phyloP scores from a whole-genome alignment of 2,888 invertebrate species.

The Cataglyphis livida region DNA sequence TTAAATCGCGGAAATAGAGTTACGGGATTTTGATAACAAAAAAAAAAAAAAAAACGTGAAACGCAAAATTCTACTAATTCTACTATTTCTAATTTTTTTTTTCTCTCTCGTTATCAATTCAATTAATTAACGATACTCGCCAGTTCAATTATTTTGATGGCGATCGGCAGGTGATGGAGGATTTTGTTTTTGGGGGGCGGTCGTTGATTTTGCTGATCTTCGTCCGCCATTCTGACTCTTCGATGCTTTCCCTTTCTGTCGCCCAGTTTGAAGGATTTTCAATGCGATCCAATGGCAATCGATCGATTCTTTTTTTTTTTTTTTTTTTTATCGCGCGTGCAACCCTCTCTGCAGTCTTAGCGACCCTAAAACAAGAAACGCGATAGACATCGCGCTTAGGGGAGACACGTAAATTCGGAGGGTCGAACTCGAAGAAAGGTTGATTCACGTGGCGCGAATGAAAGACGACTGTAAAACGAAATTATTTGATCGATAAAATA shows the following conservation, averaged over 20 bases:
- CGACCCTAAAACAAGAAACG: conserved; percentile 60
- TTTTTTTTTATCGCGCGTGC: conserved; percentile 12
- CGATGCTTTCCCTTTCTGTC: conserved; percentile 83
- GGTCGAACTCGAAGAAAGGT: conserved; percentile 25
- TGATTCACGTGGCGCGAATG: background rate
- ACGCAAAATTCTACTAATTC: background rate
- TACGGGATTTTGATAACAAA: background rate
- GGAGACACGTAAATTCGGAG: conserved; percentile 28
- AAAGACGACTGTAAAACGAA: background rate
- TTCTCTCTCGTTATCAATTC: background rate
- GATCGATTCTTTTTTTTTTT: conserved; percentile 58
- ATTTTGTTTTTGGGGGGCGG: conserved; percentile 86
- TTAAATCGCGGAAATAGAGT: background rate
- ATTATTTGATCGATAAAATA: background rate
- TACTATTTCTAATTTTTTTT: too few species aligned
- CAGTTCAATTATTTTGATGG: conserved; percentile 88
- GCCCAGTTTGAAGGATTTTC: conserved; percentile 84
- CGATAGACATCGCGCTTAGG: conserved; percentile 58
- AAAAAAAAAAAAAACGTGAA: background rate
- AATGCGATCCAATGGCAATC: conserved; percentile 50
- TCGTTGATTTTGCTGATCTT: conserved; percentile 86
- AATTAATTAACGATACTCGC: conserved; percentile 85
- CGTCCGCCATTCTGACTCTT: conserved; percentile 89
- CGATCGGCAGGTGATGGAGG: conserved; percentile 86
- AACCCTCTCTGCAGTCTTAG: conserved; percentile 36